Conservation (phyloP, 2,113 vertebrate genomes). For the Gymnocephalus cernua region DNA sequence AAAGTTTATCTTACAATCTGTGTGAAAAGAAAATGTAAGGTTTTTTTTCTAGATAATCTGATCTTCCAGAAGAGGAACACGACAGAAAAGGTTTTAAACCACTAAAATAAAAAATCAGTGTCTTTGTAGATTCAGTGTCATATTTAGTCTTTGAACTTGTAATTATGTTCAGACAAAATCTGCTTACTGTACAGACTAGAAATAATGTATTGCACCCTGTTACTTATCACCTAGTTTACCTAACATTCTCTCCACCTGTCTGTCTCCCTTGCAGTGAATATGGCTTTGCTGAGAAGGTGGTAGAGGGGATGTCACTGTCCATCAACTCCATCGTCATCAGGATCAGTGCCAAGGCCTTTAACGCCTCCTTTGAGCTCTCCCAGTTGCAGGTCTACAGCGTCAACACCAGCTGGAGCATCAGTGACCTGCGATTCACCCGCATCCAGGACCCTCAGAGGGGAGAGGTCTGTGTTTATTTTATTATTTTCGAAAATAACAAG, state of each 20-base stretch:
- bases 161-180: not conserved
- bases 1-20: no score
- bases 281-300: constrained; percentile 98
- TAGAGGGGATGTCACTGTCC: constrained; percentile 96
- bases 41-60: not conserved
- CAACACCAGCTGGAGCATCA: constrained; percentile 93
- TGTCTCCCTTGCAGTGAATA: constrained; percentile 88
- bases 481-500: not conserved
- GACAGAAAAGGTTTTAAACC: not conserved
- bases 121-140: not conserved
- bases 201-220: not conserved
- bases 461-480: constrained; percentile 84
- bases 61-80: no score
- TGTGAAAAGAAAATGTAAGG: not conserved
- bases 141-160: not conserved
- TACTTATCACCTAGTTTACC: constrained; percentile 9
- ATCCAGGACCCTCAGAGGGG: constrained; percentile 93
- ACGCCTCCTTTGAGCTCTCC: constrained; percentile 98
- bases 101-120: not conserved
- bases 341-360: constrained; percentile 98
- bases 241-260: not conserved
- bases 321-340: constrained; percentile 97
- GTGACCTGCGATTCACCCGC: constrained; percentile 92
- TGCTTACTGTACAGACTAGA: not conserved
- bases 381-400: constrained; percentile 98